Evolutionary conservation across 2,113 vertebrate species (phyloP).

Genomic region (human (Homo sapiens)): GRCh38 chr2:196851501-196852000

Average conservation of each 20-base stretch:
- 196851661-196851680: not conserved
- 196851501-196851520: not conserved
- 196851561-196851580: not conserved
- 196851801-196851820: not conserved
- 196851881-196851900: not conserved
- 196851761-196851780: not conserved
- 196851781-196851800: not conserved
- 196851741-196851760: not conserved
- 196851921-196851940: too few relatives aligned
- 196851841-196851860: not conserved
- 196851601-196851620: not conserved
- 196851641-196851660: not conserved
- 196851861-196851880: not conserved
- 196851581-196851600: not conserved
- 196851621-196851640: not conserved
- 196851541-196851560: not conserved
- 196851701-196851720: not conserved
- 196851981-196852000: not conserved
- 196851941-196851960: not conserved
- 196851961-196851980: not conserved
- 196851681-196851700: not conserved
- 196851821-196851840: not conserved
- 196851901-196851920: too few relatives aligned
- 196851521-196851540: not conserved
- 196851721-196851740: not conserved